Evolutionary conservation across 2,888 invertebrate genomes (phyloP), one percentile per base, ranked within the genome.

Genomic region (Ophioninae sp.): DNA sequence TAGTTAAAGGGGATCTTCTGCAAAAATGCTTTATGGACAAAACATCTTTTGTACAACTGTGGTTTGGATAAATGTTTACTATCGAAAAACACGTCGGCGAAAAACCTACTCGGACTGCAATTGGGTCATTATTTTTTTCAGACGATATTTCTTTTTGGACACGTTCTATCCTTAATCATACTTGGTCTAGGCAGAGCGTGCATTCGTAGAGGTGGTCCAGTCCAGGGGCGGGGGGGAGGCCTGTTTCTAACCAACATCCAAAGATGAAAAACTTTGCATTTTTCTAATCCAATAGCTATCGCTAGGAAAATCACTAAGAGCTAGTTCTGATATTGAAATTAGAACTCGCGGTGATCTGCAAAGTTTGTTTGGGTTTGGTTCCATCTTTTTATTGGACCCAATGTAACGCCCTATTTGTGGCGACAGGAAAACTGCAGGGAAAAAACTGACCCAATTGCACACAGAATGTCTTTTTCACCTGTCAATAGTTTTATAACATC

Each of bases 371-470:
- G 17, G 17, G 13, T 13, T 51, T 13, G 51, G 13, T 51, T 51
- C 51, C 51, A 6, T 10, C 13, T 51, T 17, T 51, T 51, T 5
- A 51, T 51, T 10, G 17, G 51, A 51, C 51, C 6, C 51, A 3
- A 17, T 51, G 13, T 51, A 5, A 51, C 51, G 2, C 30, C 5
- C 6, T 67, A 30, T 73, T 61, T 51, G 9, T 56, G 58, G 17
- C 69, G 58, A 68, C 13, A 6, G 13, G 13, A 23, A 22, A 20
- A 56, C 69, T 63, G 23, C 23, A 0, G 61, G 44, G 13, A 13
- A 75, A 71, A 44, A 75, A 81, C 75, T 65, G 80, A 75, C 75
- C 80, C 64, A 69, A 58, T 75, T 58, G 17, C 75, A 56, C 13
- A 56, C 22, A 63, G 37, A 80, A 58, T 10, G 0, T 20, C 6